Percentiles rank a stretch among this genome's conserved stretches.
phyloP scores from a whole-genome alignment of 35 echinoderm and acorn worm species.

The Lytechinus variegatus region DNA sequence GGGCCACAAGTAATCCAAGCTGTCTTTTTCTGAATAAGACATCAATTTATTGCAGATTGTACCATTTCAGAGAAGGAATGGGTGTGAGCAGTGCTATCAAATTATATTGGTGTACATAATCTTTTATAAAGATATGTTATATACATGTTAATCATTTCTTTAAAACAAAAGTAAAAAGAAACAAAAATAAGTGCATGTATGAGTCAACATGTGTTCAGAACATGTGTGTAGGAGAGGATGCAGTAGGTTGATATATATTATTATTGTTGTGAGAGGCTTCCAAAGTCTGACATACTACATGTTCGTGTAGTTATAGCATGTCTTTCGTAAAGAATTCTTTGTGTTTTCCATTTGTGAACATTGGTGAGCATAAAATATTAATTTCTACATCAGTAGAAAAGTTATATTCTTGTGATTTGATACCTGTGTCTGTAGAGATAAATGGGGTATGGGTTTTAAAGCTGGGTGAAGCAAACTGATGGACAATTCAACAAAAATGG shows the following conservation, averaged over 20 bases:
- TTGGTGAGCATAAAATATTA: neutral
- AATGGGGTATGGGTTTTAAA: too few species aligned
- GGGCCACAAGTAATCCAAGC: too few species aligned
- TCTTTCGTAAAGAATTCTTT: neutral
- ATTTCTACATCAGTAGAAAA: neutral
- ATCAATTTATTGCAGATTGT: neutral
- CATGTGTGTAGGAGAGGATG: neutral
- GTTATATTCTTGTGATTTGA: too few species aligned
- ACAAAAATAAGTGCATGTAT: neutral
- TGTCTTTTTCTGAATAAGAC: too few species aligned
- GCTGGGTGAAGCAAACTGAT: too few species aligned
- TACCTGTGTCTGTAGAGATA: too few species aligned
- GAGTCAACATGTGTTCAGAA: neutral
- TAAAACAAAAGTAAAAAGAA: neutral
- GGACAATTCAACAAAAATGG: too few species aligned
- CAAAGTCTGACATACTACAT: neutral
- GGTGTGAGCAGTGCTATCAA: neutral
- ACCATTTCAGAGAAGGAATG: neutral
- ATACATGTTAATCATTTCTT: conserved; percentile 5
- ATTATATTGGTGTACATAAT: neutral
- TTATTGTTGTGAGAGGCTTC: neutral
- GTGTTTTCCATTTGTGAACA: neutral
- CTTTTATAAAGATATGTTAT: conserved; percentile 7
- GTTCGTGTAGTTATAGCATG: neutral
- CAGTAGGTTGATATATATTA: neutral